Evolutionary conservation across 2,113 vertebrate species (phyloP), one percentile per base, ranked within the genome.

Genomic region (Alligator mississippiensis): DNA sequence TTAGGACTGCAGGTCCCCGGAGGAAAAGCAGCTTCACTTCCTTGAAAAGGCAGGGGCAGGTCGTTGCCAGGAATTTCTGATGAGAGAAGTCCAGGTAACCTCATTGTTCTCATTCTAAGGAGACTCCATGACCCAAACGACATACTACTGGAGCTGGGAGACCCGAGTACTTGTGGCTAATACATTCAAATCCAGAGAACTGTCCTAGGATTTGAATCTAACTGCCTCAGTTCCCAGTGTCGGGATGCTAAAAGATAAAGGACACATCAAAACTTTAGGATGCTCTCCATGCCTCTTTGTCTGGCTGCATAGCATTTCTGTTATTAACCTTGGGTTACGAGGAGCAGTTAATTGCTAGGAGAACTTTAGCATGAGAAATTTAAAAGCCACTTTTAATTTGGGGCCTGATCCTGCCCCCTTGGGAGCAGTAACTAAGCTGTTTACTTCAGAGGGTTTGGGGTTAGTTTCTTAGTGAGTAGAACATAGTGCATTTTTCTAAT

Each of bases 391-490:
- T 90, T 47, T 89, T 89, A 77, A 90, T 87, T 68, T 77, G 2
- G 47, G 58, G 25, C 3, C 75, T 84, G 22, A 90, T 94, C 84
- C 34, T 82, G 80, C 55, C 85, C 55, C 21, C n/a, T 75, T 93
- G 80, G 82, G 91, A 85, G 84, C 80, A 11, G 63, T 78, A 85
- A 75, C 64, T 88, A 80, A 77, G 15, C 13, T 93, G 80, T 77
- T 93, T 92, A 13, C 80, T 80, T 93, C 91, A 90, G 28, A 68
- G 82, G 82, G 79, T 87, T 54, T 77, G 77, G 70, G 57, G 55
- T 92, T 89, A 81, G 84, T 89, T 97, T 77, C 78, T 85, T 82
- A 63, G 89, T 86, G 92, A 95, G 78, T 47, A 89, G 21, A 72
- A 72, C 19, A 84, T 93, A 47, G 77, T 89, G 25, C 81, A 58